Percentiles rank a stretch among this genome's conserved stretches.
phyloP scores from a whole-genome alignment of 2,888 invertebrate genomes.

The Mythimna albipuncta region DNA sequence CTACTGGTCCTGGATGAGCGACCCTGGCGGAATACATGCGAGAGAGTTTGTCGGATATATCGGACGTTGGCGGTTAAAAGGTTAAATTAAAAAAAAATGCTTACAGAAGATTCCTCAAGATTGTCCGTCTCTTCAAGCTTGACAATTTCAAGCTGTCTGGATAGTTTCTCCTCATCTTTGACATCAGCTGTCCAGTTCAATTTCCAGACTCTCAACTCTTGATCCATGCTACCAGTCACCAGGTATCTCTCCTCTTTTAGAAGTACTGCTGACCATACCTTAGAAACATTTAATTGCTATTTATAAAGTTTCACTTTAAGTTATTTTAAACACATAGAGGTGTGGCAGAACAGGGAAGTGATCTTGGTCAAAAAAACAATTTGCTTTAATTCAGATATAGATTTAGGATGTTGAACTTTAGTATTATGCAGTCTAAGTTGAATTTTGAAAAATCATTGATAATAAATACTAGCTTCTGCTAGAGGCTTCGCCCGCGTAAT shows the following conservation, averaged over 20 bases:
- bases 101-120: conserved; percentile 90
- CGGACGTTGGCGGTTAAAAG: too few species aligned
- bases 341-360: not conserved
- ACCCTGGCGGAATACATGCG: too few species aligned
- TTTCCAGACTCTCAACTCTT: conserved; percentile 96
- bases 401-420: not conserved
- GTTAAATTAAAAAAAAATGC: conserved; percentile 41
- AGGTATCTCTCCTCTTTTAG: conserved; percentile 95
- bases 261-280: conserved; percentile 96
- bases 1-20: too few species aligned
- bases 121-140: conserved; percentile 90
- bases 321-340: not conserved
- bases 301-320: not conserved
- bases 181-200: conserved; percentile 90
- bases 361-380: not conserved
- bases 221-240: conserved; percentile 97
- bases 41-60: too few species aligned
- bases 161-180: conserved; percentile 88
- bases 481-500: too few species aligned
- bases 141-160: conserved; percentile 85
- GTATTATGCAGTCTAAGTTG: too few species aligned
- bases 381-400: not conserved
- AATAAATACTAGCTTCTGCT: too few species aligned
- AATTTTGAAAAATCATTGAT: too few species aligned
- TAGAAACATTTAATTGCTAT: not conserved